phyloP scores from a whole-genome alignment of 2,888 invertebrate genomes.

The Onchidella celtica region DNA sequence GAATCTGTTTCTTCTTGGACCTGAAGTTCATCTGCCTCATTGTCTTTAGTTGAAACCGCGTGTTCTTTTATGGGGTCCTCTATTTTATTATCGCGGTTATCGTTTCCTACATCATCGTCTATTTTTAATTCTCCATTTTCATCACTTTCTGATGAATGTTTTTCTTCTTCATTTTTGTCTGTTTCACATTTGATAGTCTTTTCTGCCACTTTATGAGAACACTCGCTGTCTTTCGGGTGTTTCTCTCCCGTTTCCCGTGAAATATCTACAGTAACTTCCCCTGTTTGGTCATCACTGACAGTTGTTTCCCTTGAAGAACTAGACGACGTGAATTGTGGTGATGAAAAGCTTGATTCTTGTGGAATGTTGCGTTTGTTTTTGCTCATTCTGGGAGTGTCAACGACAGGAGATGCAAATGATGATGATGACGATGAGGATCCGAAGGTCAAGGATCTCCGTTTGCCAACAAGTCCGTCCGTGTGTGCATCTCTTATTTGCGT shows the following conservation, averaged over 20 bases:
- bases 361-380: neutral
- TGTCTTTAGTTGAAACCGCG: too few relatives aligned
- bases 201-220: too few relatives aligned
- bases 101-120: neutral
- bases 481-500: neutral
- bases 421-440: constrained; percentile 33
- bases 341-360: constrained; percentile 19
- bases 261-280: neutral
- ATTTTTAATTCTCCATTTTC: neutral
- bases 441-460: constrained; percentile 5
- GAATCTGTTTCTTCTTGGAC: too few relatives aligned
- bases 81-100: constrained; percentile 6
- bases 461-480: neutral
- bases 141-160: neutral
- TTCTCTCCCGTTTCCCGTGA: neutral
- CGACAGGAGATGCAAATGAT: constrained; percentile 22
- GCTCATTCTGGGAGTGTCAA: neutral
- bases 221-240: neutral
- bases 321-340: constrained; percentile 7
- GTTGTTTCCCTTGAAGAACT: constrained; percentile 36
- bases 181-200: too few relatives aligned
- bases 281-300: neutral
- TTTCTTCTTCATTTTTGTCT: neutral
- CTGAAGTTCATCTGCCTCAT: too few relatives aligned
- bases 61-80: too few relatives aligned